Percentiles rank a stretch among this genome's conserved stretches.
Evolutionary conservation across 2,113 vertebrate genomes (phyloP).

Genomic region (Actinemys pallida): DNA sequence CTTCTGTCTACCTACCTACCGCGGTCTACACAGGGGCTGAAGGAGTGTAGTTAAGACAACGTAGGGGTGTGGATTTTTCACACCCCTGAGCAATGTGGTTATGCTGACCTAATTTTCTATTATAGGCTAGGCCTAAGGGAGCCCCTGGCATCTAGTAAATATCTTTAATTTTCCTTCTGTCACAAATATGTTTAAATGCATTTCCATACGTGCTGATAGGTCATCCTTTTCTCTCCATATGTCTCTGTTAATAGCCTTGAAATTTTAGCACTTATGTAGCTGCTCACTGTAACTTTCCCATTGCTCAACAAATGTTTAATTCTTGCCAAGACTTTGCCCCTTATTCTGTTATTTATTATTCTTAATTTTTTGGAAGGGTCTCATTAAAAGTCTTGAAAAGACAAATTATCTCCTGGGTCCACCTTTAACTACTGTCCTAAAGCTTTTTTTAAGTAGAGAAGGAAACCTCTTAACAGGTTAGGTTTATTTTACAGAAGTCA

Average conservation of each 20-base stretch:
- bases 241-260: neutral
- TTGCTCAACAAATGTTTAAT: neutral
- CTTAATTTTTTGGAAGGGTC: neutral
- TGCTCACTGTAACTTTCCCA: neutral
- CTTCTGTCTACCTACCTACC: too few relatives aligned
- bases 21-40: too few relatives aligned
- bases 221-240: neutral
- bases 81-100: too few relatives aligned
- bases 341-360: neutral
- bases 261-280: neutral
- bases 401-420: neutral
- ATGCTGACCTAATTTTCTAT: too few relatives aligned
- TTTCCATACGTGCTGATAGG: neutral
- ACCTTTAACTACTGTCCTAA: neutral
- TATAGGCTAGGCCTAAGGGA: neutral
- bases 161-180: too few relatives aligned
- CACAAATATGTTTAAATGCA: neutral
- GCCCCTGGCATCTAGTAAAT: too few relatives aligned
- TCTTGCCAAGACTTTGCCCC: neutral
- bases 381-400: neutral
- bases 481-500: neutral
- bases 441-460: neutral
- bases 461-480: neutral
- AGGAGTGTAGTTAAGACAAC: too few relatives aligned
- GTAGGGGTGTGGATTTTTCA: too few relatives aligned